Conservation (phyloP, 2,797 vertebrate genomes). For the Dallia pectoralis region DNA sequence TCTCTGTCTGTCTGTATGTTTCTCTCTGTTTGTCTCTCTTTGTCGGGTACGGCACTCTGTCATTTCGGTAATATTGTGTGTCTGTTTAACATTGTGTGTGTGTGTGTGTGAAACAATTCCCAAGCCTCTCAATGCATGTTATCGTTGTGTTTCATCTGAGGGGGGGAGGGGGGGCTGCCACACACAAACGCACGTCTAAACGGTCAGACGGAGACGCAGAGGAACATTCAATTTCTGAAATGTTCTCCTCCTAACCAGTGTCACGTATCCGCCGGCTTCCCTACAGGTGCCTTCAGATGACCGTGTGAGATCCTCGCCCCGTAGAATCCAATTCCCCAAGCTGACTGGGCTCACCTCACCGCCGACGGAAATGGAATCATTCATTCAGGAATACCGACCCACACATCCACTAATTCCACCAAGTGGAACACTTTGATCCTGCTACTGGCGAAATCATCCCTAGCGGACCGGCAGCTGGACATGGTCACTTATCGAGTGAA, state of each 20-base stretch:
- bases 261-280: neutral
- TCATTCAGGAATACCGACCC: neutral
- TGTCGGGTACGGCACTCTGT: conserved; percentile 50
- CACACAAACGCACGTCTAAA: conserved; percentile 1
- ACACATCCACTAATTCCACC: conserved; percentile 30
- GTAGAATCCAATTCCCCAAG: neutral
- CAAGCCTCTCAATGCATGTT: conserved; percentile 68
- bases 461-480: neutral
- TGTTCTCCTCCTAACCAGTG: neutral
- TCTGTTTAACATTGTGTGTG: conserved; percentile 58
- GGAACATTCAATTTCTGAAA: neutral
- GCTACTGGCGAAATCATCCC: conserved; percentile 21
- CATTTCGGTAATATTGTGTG: conserved; percentile 57
- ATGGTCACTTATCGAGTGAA: neutral
- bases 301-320: neutral
- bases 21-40: conserved; percentile 50
- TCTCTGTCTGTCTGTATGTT: conserved; percentile 54
- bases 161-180: conserved; percentile 35
- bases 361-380: neutral
- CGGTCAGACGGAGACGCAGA: conserved; percentile 7
- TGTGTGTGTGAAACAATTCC: conserved; percentile 61
- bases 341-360: neutral
- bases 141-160: conserved; percentile 55
- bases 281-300: neutral
- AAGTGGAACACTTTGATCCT: conserved; percentile 25